Base-by-base conservation (phyloP, 1,140 invertebrate genomes). In the Phymorhynchus buccinoides region DNA sequence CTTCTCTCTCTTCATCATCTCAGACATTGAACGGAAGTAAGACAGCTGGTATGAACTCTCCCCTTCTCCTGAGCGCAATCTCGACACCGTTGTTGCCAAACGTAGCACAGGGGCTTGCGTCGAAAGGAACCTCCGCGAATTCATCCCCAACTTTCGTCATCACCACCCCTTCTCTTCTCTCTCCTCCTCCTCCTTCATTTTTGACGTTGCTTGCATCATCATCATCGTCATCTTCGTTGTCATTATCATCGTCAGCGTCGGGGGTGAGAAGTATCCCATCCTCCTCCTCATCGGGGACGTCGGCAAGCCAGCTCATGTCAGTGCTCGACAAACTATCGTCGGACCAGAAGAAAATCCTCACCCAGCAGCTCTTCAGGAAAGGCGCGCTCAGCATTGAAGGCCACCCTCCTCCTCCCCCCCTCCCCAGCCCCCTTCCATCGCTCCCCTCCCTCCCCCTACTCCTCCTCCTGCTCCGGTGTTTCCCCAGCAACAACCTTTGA, bases 341-440 rank as follows among this genome's bases (percentile, higher is more conserved):
- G 18, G 62, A 83, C 16, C 81, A 83, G 81, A 83, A 83, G n/a
- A n/a, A 71, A 22, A 27, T 83, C n/a, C 81, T 83, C 18, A 83
- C 81, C 18, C 81, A 83, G 66, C 81, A 83, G 62, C 81, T 83
- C 41, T 35, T 83, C 81, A 83, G 44, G 32, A 42, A 35, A 16
- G 81, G 81, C n/a, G 66, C 81, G 37, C 39, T 83, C 14, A 83
- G 41, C 41, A 83, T 83, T 18, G 81, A 83, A 35, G 73, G 37
- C 18, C 81, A 14, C 7, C 39, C 4, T 6, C 22, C 7, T 4
- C 4, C 18, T 66, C 62, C 9, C 9, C 18, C 18, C 27, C 27
- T 16, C 62, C 4, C 9, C 48, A 52, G 48, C 22, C 48, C 22
- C 9, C 9, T 22, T 7, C 9, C 48, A 22, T 35, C 32, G 37